Evolutionary conservation across 2,797 vertebrate genomes (phyloP).

Genomic region (Phrynocephalus forsythii): DNA sequence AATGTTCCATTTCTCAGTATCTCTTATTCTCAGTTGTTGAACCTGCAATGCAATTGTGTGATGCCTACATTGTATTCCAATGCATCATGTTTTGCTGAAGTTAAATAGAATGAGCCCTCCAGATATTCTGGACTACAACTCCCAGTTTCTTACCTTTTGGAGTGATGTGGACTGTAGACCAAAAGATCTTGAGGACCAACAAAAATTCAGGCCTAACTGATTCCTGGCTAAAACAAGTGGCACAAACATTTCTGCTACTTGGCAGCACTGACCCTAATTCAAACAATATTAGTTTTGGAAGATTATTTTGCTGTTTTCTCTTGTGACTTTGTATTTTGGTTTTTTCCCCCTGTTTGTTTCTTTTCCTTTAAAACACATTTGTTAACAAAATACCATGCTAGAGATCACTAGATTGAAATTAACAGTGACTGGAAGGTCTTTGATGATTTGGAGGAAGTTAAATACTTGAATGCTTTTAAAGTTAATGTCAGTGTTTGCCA

Average conservation of each 20-base stretch:
- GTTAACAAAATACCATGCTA: conserved; percentile 60
- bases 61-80: neutral
- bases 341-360: conserved; percentile 41
- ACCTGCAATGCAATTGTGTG: neutral
- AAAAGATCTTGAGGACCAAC: neutral
- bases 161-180: neutral
- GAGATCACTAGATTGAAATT: conserved; percentile 43
- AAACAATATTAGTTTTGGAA: conserved; percentile 3
- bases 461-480: accelerated
- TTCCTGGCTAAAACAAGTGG: neutral
- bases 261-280: neutral
- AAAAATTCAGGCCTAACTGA: too few relatives aligned
- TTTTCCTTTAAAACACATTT: conserved; percentile 47
- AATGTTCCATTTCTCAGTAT: neutral
- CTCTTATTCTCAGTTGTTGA: neutral
- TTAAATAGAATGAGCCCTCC: neutral
- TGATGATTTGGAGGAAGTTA: neutral
- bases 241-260: conserved; percentile 20
- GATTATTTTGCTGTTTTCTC: conserved; percentile 39
- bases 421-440: conserved; percentile 38
- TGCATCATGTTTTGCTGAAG: neutral
- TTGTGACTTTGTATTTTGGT: conserved; percentile 45
- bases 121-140: neutral
- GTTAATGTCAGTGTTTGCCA: neutral
- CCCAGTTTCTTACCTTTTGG: neutral